phyloP scores from a whole-genome alignment of 2,888 invertebrate species.

The Encarsia formosa region DNA sequence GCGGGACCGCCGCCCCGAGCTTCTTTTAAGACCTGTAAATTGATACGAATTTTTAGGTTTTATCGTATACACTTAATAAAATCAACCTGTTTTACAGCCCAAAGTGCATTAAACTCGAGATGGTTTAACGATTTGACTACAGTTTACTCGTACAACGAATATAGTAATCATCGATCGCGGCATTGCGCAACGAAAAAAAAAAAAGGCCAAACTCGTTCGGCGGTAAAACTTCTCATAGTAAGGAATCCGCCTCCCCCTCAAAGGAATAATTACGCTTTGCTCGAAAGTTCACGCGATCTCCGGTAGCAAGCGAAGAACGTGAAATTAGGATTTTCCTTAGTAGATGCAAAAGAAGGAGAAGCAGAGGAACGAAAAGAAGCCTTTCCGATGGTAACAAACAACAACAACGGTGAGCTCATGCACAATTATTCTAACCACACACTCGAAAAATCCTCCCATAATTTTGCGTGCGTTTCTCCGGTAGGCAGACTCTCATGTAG shows the following conservation, averaged over 20 bases:
- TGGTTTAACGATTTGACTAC: too few species aligned
- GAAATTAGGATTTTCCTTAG: slow-evolving; percentile 4
- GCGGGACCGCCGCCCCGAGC: too few species aligned
- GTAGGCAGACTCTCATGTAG: slow-evolving; percentile 9
- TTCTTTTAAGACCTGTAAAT: too few species aligned
- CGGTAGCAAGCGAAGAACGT: background rate
- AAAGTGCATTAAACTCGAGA: too few species aligned
- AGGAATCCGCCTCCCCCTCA: too few species aligned
- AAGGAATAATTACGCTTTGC: slow-evolving; percentile 13
- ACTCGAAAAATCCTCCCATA: background rate
- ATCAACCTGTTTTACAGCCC: too few species aligned
- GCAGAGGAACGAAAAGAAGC: slow-evolving; percentile 13
- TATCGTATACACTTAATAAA: too few species aligned
- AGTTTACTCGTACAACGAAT: too few species aligned
- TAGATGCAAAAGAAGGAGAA: background rate
- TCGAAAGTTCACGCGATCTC: slow-evolving; percentile 17
- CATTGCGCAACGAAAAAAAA: too few species aligned
- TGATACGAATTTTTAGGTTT: too few species aligned
- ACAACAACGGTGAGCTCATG: slow-evolving; percentile 10
- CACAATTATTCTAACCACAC: slow-evolving; percentile 27
- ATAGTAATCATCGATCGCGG: too few species aligned
- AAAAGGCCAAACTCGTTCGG: too few species aligned
- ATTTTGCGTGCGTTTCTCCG: slow-evolving; percentile 22
- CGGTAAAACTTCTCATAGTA: background rate
- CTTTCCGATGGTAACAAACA: slow-evolving; percentile 4